These are phyloP conservation scores for Patiria pectinifera DNA, from an alignment of 53 echinoderm and acorn worm species.

Conservation along the genomic window DNA sequence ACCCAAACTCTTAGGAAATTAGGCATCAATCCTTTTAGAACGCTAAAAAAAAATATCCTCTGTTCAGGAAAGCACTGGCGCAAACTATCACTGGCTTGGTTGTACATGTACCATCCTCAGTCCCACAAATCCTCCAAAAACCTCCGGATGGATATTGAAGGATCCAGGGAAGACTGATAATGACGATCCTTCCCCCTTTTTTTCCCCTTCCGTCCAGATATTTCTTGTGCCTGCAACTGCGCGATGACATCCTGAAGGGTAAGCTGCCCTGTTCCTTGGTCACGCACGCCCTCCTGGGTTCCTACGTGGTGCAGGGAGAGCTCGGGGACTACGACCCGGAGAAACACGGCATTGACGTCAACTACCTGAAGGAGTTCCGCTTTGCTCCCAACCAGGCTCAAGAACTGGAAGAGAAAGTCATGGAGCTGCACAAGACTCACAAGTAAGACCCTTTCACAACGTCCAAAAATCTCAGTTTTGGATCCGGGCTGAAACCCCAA, in stretches of 20 bases:
- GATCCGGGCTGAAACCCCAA: too few species aligned
- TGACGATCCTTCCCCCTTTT: neutral
- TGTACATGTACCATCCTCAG: too few species aligned
- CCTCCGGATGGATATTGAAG: too few species aligned
- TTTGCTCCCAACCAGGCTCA: slow-evolving; percentile 84
- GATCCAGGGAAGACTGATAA: too few species aligned
- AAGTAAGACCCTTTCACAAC: slow-evolving; percentile 66
- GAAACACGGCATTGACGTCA: slow-evolving; percentile 85
- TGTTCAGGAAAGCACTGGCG: too few species aligned
- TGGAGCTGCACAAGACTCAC: slow-evolving; percentile 99
- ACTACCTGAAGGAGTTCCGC: slow-evolving; percentile 84
- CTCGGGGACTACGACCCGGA: slow-evolving; percentile 95
- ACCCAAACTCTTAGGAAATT: too few species aligned
- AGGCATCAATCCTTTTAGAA: too few species aligned
- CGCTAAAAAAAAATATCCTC: too few species aligned
- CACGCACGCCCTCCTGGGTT: slow-evolving; percentile 96
- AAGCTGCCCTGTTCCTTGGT: slow-evolving; percentile 96
- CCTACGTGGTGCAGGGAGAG: slow-evolving; percentile 95
- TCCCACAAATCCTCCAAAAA: too few species aligned
- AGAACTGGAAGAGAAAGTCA: slow-evolving; percentile 93
- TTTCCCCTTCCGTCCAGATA: slow-evolving; percentile 65
- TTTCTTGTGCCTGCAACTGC: slow-evolving; percentile 89
- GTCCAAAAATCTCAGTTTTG: too few species aligned
- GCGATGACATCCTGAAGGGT: slow-evolving; percentile 96
- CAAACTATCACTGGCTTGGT: too few species aligned